Percentiles rank a stretch among this genome's conserved stretches.
These are phyloP conservation scores for Chaetops frenatus DNA, from an alignment of 2,113 vertebrate genomes.

Conservation along the genomic window DNA sequence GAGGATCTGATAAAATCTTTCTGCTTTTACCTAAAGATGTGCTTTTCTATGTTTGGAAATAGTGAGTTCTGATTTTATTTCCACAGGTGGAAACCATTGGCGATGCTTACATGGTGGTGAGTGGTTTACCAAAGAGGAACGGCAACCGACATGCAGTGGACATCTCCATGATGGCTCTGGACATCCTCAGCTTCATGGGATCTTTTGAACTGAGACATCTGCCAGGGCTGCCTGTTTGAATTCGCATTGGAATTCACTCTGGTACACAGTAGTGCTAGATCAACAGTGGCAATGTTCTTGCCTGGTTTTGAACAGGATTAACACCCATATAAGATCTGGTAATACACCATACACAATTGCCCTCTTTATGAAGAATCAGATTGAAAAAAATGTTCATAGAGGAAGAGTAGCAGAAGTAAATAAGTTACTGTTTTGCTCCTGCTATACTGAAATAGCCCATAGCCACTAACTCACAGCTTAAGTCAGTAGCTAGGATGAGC, in stretches of 20 bases:
- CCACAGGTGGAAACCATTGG: conserved; percentile 95
- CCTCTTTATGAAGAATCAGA: background rate
- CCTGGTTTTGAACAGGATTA: background rate
- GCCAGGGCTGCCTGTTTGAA: conserved; percentile 94
- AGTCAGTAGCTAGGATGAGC: background rate
- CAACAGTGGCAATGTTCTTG: background rate
- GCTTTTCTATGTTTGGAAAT: background rate
- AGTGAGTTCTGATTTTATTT: conserved; percentile 5
- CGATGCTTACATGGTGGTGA: conserved; percentile 96
- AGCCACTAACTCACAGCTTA: background rate
- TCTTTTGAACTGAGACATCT: conserved; percentile 90
- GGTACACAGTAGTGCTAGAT: conserved; percentile 68
- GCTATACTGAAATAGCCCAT: background rate
- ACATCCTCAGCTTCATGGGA: conserved; percentile 93
- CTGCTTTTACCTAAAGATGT: background rate
- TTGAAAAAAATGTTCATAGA: background rate
- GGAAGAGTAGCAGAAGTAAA: background rate
- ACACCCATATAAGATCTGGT: background rate
- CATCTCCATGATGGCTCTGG: conserved; percentile 93
- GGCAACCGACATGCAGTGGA: conserved; percentile 91
- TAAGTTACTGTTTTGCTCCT: background rate
- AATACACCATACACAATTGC: background rate
- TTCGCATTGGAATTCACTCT: conserved; percentile 97
- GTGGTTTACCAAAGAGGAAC: conserved; percentile 90
- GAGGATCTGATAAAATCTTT: background rate